A percentile compares a stretch with the other conserved stretches of the same genome.
phyloP scores from a whole-genome alignment of 2,113 vertebrate species.

The Hypomesus transpacificus region DNA sequence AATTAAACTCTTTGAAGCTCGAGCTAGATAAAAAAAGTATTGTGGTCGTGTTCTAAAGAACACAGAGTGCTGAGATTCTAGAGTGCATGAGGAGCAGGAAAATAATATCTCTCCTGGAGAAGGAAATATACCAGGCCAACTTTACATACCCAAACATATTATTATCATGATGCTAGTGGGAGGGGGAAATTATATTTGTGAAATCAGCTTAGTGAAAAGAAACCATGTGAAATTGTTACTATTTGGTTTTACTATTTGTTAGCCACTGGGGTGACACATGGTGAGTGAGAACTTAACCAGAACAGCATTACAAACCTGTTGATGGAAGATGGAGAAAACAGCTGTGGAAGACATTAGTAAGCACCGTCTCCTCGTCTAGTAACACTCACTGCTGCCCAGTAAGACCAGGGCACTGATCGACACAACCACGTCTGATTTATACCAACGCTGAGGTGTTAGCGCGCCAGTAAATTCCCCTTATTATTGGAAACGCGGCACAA shows the following conservation, averaged over 20 bases:
- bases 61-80: too few species aligned
- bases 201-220: too few species aligned
- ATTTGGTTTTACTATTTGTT: too few species aligned
- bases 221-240: too few species aligned
- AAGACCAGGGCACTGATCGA: slow-evolving; percentile 26
- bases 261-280: too few species aligned
- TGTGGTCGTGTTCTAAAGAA: too few species aligned
- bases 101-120: too few species aligned
- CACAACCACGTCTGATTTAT: slow-evolving; percentile 47
- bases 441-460: slow-evolving; percentile 40
- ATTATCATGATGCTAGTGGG: too few species aligned
- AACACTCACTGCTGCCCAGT: slow-evolving; percentile 8
- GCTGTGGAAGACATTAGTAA: slow-evolving; percentile 51
- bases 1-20: slow-evolving; percentile 27
- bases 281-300: background rate
- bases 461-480: slow-evolving; percentile 32
- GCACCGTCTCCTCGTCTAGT: slow-evolving; percentile 25
- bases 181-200: too few species aligned
- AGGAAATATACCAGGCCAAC: too few species aligned
- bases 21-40: background rate
- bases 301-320: background rate
- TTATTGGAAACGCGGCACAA: slow-evolving; percentile 41
- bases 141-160: too few species aligned
- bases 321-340: slow-evolving; percentile 16
- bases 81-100: too few species aligned